These are phyloP conservation scores for Phrynosoma blainvillii DNA, from an alignment of 2,113 vertebrate genomes.

Conservation along the genomic window DNA sequence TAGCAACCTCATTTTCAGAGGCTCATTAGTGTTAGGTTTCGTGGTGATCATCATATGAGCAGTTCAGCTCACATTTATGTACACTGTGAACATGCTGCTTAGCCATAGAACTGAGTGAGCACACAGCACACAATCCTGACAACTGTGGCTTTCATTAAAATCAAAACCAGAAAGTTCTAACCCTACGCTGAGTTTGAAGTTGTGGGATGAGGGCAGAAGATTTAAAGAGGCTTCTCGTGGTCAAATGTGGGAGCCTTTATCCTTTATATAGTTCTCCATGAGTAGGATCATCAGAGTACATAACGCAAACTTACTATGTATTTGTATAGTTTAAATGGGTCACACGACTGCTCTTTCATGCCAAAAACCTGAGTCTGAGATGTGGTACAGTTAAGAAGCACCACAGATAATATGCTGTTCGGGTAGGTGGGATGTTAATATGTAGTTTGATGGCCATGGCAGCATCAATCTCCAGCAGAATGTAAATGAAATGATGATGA, in stretches of 20 bases:
- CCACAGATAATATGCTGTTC: neutral
- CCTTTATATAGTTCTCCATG: neutral
- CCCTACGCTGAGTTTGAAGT: neutral
- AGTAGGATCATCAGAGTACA: neutral
- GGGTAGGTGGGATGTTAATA: neutral
- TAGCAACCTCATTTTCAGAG: neutral
- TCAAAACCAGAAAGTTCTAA: neutral
- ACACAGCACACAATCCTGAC: neutral
- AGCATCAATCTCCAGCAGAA: neutral
- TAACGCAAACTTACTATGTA: neutral
- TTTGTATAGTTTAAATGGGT: neutral
- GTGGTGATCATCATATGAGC: neutral
- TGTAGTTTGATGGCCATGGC: neutral
- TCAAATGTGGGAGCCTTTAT: neutral
- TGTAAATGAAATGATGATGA: neutral
- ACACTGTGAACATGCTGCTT: neutral
- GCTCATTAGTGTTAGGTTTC: neutral
- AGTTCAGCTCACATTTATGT: neutral
- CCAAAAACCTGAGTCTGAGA: neutral
- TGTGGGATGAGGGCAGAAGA: neutral
- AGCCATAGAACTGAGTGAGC: neutral
- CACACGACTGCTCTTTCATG: neutral
- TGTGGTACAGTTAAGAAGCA: neutral
- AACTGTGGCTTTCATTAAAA: neutral
- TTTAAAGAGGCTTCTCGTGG: neutral